Evolutionary conservation across 2,888 invertebrate genomes (phyloP).

Genomic region (Heliconius cydno): DNA sequence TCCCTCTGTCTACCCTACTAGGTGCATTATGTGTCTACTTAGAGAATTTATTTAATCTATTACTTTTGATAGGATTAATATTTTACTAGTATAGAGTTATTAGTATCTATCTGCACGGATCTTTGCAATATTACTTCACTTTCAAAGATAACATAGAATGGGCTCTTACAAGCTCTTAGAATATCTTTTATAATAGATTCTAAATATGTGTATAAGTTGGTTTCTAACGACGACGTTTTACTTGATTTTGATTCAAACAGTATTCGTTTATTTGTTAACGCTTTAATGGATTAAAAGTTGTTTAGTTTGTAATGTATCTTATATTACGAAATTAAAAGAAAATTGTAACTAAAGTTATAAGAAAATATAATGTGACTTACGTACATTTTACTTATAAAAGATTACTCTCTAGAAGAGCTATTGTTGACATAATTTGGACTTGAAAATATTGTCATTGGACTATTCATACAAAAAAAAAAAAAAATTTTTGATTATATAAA

Average conservation of each 20-base stretch:
- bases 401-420: not conserved
- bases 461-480: no score
- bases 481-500: no score
- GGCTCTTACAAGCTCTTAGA: not conserved
- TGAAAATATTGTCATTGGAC: no score
- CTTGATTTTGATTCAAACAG: not conserved
- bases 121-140: not conserved
- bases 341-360: not conserved
- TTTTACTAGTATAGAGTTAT: not conserved
- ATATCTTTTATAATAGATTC: not conserved
- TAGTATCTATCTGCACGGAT: not conserved
- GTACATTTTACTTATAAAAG: not conserved
- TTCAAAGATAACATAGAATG: slow-evolving; percentile 2
- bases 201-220: no score
- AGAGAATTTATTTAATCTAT: no score
- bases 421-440: not conserved
- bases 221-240: not conserved
- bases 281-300: not conserved
- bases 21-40: no score
- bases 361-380: not conserved
- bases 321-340: no score
- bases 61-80: no score
- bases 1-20: no score
- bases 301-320: no score
- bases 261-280: not conserved